These are phyloP conservation scores for Cardiocondyla obscurior DNA, from an alignment of 1,140 invertebrate genomes.

Conservation along the genomic window DNA sequence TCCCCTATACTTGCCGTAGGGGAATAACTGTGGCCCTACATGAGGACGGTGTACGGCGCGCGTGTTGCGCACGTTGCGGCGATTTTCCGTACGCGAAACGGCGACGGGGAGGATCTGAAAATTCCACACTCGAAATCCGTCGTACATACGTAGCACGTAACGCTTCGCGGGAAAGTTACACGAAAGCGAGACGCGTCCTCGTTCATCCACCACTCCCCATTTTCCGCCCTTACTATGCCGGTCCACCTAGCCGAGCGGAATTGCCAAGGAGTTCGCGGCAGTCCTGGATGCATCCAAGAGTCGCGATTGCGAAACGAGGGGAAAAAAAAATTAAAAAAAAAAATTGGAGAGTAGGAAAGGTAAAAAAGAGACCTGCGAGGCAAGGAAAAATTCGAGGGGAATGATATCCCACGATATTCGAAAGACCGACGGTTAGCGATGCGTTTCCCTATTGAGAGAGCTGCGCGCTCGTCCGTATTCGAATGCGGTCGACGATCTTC, in stretches of 20 bases:
- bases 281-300: slow-evolving; percentile 32
- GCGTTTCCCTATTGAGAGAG: slow-evolving; percentile 26
- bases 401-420: slow-evolving; percentile 13
- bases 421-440: slow-evolving; percentile 24
- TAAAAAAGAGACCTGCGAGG: not conserved
- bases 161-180: slow-evolving; percentile 72
- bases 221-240: slow-evolving; percentile 1
- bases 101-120: slow-evolving; percentile 48
- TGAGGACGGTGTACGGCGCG: slow-evolving; percentile 43
- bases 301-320: slow-evolving; percentile 14
- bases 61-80: slow-evolving; percentile 62
- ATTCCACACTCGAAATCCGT: slow-evolving; percentile 65
- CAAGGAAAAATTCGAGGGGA: not conserved
- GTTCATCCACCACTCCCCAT: not conserved
- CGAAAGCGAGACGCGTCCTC: slow-evolving; percentile 56
- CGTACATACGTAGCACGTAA: slow-evolving; percentile 72
- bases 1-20: slow-evolving; percentile 30
- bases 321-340: slow-evolving; percentile 10
- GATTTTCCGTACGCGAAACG: slow-evolving; percentile 55
- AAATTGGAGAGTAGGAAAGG: not conserved
- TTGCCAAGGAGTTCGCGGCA: slow-evolving; percentile 65
- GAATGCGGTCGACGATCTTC: slow-evolving; percentile 41
- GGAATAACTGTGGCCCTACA: slow-evolving; percentile 55
- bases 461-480: not conserved
- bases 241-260: slow-evolving; percentile 63